Base-by-base conservation (phyloP, 1,140 invertebrate species). In the Drosophila simulans region DNA sequence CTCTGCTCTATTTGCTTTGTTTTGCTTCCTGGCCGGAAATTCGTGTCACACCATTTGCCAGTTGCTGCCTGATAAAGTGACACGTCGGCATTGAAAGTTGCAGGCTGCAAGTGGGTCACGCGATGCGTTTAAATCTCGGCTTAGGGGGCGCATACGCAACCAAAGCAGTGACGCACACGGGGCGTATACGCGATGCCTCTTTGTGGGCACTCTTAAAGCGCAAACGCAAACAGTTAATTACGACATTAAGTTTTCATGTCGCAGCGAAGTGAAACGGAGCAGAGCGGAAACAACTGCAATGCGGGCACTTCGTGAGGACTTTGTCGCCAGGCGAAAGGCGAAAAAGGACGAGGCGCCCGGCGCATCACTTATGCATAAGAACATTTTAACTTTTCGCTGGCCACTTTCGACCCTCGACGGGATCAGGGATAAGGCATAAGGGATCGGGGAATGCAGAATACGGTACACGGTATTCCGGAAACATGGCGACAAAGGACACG, bases 211-310 rank as follows among this genome's bases (percentile, higher is more conserved):
- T 46, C 71, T 79, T 72, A 70, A 69, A 86, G 70, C 76, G 63
- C 83, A 79, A 86, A 88, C 76, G 84, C 83, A 83, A 88, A 86
- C 83, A 89, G 84, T 89, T 89, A 89, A 89, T 89, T 89, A 84
- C 80, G 68, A 71, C 84, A 89, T 89, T 89, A 89, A 89, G 80
- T 89, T 89, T 89, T 89, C 84, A 89, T 89, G 84, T 64, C 55
- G 69, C 73, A 71, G 68, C 45, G 35, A 55, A 52, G 64, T 39
- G 64, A 40, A 48, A 35, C 43, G 65, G 25, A 70, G 51, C 64
- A 37, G 59, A 64, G 43, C 64, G 80, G 77, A 88, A 89, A 89
- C 73, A 89, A 84, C 84, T 89, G 84, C 84, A 89, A 80, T 89
- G 84, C 84, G 65, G 84, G 57, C 51, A 84, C 76, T 89, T 89